A percentile compares a stretch with the other conserved stretches of the same genome.
Evolutionary conservation across 2,797 vertebrate genomes (phyloP).

Genomic region (Sebastes trivittatus): DNA sequence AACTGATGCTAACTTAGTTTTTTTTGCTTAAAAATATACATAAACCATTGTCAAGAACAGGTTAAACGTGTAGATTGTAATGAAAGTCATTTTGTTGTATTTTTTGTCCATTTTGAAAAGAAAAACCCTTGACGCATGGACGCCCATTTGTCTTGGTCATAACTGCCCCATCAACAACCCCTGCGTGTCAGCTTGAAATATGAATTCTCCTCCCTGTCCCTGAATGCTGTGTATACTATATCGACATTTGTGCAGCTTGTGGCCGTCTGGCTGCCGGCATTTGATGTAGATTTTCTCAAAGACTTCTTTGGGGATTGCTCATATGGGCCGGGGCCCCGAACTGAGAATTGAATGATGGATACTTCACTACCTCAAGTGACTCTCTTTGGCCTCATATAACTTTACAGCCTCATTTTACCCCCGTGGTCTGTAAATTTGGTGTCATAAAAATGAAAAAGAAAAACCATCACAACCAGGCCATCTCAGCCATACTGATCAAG

Average conservation of each 20-base stretch:
- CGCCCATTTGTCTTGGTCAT: slow-evolving; percentile 74
- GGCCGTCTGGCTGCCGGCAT: slow-evolving; percentile 53
- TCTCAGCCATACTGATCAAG: slow-evolving; percentile 48
- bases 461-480: slow-evolving; percentile 21
- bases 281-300: slow-evolving; percentile 71
- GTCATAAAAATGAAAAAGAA: slow-evolving; percentile 40
- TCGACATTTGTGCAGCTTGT: slow-evolving; percentile 55
- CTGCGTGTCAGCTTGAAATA: slow-evolving; percentile 73
- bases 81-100: slow-evolving; percentile 26
- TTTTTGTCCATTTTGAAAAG: slow-evolving; percentile 34
- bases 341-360: slow-evolving; percentile 70
- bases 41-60: not conserved
- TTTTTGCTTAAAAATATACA: not conserved
- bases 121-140: slow-evolving; percentile 51
- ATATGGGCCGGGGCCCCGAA: slow-evolving; percentile 37
- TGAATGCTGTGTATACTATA: slow-evolving; percentile 62
- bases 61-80: not conserved
- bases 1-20: not conserved
- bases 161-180: slow-evolving; percentile 69
- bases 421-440: slow-evolving; percentile 65
- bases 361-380: slow-evolving; percentile 34
- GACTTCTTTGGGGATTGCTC: slow-evolving; percentile 54
- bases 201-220: slow-evolving; percentile 71
- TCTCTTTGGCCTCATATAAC: slow-evolving; percentile 65
- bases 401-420: slow-evolving; percentile 65